Evolutionary conservation across 2,797 vertebrate genomes (phyloP).

Genomic region (Lagodon rhomboides): DNA sequence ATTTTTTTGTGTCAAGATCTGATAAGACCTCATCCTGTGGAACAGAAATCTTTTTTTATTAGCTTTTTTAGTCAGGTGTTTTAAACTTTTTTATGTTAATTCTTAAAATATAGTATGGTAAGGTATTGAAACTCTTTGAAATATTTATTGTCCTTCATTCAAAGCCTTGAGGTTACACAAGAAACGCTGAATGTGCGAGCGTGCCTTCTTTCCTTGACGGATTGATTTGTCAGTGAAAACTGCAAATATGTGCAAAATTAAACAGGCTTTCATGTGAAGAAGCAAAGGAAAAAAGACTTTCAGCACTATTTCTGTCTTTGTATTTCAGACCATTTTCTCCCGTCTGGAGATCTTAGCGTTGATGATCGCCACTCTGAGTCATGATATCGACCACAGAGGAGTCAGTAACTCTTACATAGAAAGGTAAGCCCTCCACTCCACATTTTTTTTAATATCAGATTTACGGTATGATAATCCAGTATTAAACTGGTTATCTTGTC

Average conservation of each 20-base stretch:
- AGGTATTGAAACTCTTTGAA: not conserved
- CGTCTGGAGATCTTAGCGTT: conserved; percentile 89
- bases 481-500: not conserved
- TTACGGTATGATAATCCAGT: not conserved
- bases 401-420: conserved; percentile 93
- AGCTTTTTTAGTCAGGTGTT: too few species aligned
- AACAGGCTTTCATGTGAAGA: not conserved
- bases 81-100: not conserved
- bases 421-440: conserved; percentile 75
- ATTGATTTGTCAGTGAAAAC: not conserved
- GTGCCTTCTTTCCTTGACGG: not conserved
- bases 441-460: not conserved
- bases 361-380: conserved; percentile 92
- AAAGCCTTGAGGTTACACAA: not conserved
- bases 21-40: not conserved
- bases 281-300: not conserved
- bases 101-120: too few species aligned
- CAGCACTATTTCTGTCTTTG: not conserved
- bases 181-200: not conserved
- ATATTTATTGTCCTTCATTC: not conserved
- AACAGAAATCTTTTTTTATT: not conserved
- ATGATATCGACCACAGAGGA: conserved; percentile 93
- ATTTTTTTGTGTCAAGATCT: not conserved
- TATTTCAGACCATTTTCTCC: conserved; percentile 85
- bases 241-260: not conserved